Base-by-base conservation (phyloP, 2,113 vertebrate species). In the Oncorhynchus nerka region DNA sequence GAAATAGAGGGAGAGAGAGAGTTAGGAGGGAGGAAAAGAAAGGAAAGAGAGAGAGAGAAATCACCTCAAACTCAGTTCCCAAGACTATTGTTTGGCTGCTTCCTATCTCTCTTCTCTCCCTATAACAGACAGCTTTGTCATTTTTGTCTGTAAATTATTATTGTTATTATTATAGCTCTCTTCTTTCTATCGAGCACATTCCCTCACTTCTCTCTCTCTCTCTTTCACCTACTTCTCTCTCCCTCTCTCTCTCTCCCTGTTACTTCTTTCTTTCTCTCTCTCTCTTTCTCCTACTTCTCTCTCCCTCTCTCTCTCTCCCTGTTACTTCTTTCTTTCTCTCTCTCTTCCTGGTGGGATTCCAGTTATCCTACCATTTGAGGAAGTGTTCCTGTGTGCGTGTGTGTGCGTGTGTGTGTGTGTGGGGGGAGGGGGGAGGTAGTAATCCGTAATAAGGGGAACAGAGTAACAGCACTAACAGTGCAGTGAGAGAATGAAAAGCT, bases 21-120 rank as follows among this genome's bases (percentile, higher is more conserved):
- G 32, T 32, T 32, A 32, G 32, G 34, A 34, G 34, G 6, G 34
- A 34, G 34, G 34, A 7, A 34, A 34, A 34, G 34, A 34, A 8
- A 8, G 34, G 34, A 34, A 34, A 34, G 70, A 81, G 73, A 34
- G 57, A 71, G 71, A 73, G 70, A 81, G 73, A 83, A 64, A 62
- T 87, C 65, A 39, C 79, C 75, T 79, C 77, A 71, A 39, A 39
- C 39, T 39, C 39, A 39, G 8, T 39, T 78, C 68, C 34, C 70
- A 76, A 85, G 75, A 78, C 77, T 73, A 45, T 77, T 75, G 20
- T 73, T 16, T 5, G 68, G 71, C 67, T 30, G 6, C 45, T 73
- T 16, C 30, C 26, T 34, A 24, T 13, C 68, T 13, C 64, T 16
- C 13, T 64, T 77, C 69, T 78, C 66, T 78, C 39, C 39, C 39